Percentiles rank a stretch among this genome's conserved stretches.
Conservation (phyloP, 2,797 vertebrate species). For the Pseudotriccus pelzelni region DNA sequence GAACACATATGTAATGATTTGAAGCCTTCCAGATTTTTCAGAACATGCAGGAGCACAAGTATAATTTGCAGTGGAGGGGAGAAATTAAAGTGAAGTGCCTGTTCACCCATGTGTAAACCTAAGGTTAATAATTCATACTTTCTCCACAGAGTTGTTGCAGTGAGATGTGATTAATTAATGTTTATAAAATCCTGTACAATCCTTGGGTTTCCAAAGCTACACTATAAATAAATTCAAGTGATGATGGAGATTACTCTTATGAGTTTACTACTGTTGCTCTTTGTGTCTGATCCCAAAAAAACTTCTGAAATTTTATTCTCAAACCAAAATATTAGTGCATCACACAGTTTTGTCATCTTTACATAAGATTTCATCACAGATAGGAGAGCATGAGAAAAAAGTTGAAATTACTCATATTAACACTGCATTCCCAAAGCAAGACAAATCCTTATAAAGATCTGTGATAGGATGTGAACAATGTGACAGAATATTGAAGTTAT, state of each 20-base stretch:
- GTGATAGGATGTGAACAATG: neutral
- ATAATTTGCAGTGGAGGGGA: neutral
- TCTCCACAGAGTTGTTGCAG: neutral
- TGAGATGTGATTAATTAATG: conserved; percentile 5
- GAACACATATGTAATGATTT: neutral
- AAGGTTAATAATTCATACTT: neutral
- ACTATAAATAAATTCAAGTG: neutral
- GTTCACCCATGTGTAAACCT: neutral
- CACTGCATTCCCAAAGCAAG: neutral
- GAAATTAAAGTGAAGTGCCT: neutral
- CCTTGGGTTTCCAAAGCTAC: neutral
- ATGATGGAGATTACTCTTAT: neutral
- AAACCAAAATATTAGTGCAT: conserved; percentile 9
- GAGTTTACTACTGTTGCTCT: neutral
- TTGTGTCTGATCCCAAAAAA: neutral
- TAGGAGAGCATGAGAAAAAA: neutral
- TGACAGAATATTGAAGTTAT: neutral
- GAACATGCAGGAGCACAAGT: neutral
- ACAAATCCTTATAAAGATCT: neutral
- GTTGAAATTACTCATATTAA: neutral
- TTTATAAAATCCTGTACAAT: neutral
- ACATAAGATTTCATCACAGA: neutral
- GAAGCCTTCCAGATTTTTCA: neutral
- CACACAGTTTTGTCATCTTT: neutral
- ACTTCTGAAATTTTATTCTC: conserved; percentile 26